Base-by-base conservation (phyloP, 1,140 invertebrate genomes). In the Drosophila subpulchrella region DNA sequence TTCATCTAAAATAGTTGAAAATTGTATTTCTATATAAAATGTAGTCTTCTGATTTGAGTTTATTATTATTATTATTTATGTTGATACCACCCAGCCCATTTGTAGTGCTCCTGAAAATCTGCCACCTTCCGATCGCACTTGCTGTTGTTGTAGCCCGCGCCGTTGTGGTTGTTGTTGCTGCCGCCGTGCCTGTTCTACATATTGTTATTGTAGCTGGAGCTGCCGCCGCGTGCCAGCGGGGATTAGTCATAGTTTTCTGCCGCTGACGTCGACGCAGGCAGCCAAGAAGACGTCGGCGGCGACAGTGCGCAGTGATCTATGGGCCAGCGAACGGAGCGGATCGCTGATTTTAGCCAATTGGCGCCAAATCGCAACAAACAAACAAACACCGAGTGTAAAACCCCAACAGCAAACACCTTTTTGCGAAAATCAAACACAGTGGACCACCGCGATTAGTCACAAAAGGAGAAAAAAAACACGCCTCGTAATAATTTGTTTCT, bases 381-480 rank as follows among this genome's bases (percentile, higher is more conserved):
- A 57, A 48, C 63, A 44, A 60, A 27, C 50, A 41, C 54, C 30
- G 42, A 32, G 27, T 30, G 32, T 10, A 20, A 34, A 62, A 55
- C 47, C 62, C n/a, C 42, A 13, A 53, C 56, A 66, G 47, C 67
- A 48, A 39, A 83, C 83, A 85, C 81, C 81, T 84, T 81, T 89
- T 89, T 76, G 66, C 71, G 53, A 78, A 68, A 76, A 75, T 81
- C 67, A 66, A 67, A 68, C 61, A 38, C 84, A 83, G 83, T 88
- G 83, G 83, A 80, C 79, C 79, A 83, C 81, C 81, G 57, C 75
- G 76, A 89, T 89, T 89, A 88, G 83, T 86, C 84, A 86, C 83
- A 83, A 79, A 70, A 56, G 15, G 34, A 61, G 38, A 39, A 24
- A 55, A 38, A 56, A 68, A 70, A 44, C 66, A 47, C 63, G 55